phyloP scores from a whole-genome alignment of 2,888 invertebrate genomes.

The Uropetala carovei region DNA sequence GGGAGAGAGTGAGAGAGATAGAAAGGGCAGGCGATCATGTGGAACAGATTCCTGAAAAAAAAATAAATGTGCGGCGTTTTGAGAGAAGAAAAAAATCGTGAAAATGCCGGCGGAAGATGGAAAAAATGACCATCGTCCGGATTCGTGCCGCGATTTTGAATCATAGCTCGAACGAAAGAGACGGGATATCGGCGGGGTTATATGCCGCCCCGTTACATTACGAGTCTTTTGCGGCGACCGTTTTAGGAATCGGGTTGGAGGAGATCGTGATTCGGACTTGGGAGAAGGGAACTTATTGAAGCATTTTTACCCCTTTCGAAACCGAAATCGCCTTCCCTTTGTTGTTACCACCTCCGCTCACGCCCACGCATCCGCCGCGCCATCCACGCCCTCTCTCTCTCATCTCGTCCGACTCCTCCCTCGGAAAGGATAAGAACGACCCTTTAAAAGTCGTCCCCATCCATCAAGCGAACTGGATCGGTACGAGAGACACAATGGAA shows the following conservation, averaged over 20 bases:
- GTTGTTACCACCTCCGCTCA: not conserved
- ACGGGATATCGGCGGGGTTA: not conserved
- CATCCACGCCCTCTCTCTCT: not conserved
- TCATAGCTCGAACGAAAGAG: not conserved
- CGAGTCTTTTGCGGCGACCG: not conserved
- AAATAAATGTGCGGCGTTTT: not conserved
- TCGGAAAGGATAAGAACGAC: not conserved
- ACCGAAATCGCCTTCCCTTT: not conserved
- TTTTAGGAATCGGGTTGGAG: not conserved
- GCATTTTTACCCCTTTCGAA: too few relatives aligned
- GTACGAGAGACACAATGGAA: not conserved
- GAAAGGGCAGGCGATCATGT: not conserved
- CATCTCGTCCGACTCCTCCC: not conserved
- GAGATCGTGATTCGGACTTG: not conserved
- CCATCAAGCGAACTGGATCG: not conserved
- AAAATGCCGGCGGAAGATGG: not conserved
- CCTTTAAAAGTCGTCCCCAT: not conserved
- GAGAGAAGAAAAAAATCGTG: not conserved
- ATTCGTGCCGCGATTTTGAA: conserved; percentile 19
- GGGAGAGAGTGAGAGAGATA: not conserved
- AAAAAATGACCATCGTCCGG: not conserved
- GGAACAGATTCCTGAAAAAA: conserved; percentile 18
- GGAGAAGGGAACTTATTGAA: not conserved
- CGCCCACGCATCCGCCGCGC: not conserved
- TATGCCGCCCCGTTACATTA: not conserved